phyloP scores from a whole-genome alignment of 2,797 vertebrate genomes.

The Graptemys geographica region DNA sequence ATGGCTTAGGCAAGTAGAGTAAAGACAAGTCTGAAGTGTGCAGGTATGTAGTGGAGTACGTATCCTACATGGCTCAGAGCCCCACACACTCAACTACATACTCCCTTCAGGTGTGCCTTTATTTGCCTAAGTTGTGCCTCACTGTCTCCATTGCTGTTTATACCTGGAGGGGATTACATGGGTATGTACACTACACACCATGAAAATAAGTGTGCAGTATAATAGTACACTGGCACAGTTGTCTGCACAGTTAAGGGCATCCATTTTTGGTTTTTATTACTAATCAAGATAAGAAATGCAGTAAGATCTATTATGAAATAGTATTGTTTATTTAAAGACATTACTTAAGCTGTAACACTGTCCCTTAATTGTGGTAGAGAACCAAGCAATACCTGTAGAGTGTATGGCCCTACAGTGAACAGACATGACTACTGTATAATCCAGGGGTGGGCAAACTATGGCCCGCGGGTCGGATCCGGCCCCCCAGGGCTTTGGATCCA shows the following conservation, averaged over 20 bases:
- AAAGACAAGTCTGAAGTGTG: not conserved
- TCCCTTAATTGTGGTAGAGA: not conserved
- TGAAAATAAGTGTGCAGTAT: not conserved
- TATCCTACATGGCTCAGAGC: not conserved
- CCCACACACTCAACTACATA: not conserved
- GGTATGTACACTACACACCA: too few relatives aligned
- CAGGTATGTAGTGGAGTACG: not conserved
- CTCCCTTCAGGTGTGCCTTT: not conserved
- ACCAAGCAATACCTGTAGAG: not conserved
- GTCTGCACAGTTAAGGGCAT: not conserved
- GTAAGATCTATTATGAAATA: not conserved
- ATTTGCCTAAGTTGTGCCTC: not conserved
- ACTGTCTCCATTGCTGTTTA: not conserved
- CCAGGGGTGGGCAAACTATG: too few relatives aligned
- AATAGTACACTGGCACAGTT: not conserved
- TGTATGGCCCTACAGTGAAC: not conserved
- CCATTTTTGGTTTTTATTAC: not conserved
- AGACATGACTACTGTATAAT: not conserved
- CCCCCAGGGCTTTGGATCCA: too few relatives aligned
- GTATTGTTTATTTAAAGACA: not conserved
- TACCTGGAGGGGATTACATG: not conserved
- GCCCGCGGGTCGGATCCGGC: too few relatives aligned
- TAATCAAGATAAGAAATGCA: not conserved
- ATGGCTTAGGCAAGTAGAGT: not conserved
- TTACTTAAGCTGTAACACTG: not conserved